These are phyloP conservation scores for Zaprionus nigranus DNA, from an alignment of 1,140 invertebrate genomes.

Conservation along the genomic window DNA sequence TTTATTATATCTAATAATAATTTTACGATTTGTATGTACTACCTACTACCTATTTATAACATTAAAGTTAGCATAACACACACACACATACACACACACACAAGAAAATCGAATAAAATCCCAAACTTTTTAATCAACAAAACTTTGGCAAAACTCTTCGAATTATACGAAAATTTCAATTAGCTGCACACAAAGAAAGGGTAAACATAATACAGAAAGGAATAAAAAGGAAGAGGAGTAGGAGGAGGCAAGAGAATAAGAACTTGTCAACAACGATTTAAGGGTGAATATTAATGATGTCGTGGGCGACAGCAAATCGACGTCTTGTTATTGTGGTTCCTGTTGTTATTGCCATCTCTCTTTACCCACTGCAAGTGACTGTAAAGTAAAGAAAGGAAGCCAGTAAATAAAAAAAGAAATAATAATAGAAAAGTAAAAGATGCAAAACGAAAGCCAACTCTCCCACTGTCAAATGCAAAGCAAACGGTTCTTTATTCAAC, in stretches of 20 bases:
- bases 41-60: conserved; percentile 64
- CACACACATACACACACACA: conserved; percentile 15
- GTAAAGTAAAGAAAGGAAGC: conserved; percentile 55
- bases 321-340: conserved; percentile 11
- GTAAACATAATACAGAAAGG: background rate
- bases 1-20: conserved; percentile 67
- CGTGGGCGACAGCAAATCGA: conserved; percentile 25
- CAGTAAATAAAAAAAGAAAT: conserved; percentile 46
- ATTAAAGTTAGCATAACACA: conserved; percentile 57
- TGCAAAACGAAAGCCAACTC: conserved; percentile 77
- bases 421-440: conserved; percentile 66
- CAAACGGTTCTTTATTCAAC: conserved; percentile 58
- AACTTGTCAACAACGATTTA: conserved; percentile 20
- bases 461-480: conserved; percentile 56
- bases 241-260: background rate
- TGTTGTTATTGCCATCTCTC: conserved; percentile 8
- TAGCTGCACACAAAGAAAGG: conserved; percentile 42
- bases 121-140: conserved; percentile 67
- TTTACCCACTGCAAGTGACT: conserved; percentile 51
- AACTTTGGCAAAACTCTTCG: conserved; percentile 1
- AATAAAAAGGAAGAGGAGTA: background rate
- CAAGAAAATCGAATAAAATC: conserved; percentile 68
- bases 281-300: conserved; percentile 14
- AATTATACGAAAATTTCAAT: conserved; percentile 60
- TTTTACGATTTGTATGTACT: conserved; percentile 34